Evolutionary conservation across 2,888 invertebrate species (phyloP), one percentile per base, ranked within the genome.

Genomic region (Zaprionus bogoriensis): DNA sequence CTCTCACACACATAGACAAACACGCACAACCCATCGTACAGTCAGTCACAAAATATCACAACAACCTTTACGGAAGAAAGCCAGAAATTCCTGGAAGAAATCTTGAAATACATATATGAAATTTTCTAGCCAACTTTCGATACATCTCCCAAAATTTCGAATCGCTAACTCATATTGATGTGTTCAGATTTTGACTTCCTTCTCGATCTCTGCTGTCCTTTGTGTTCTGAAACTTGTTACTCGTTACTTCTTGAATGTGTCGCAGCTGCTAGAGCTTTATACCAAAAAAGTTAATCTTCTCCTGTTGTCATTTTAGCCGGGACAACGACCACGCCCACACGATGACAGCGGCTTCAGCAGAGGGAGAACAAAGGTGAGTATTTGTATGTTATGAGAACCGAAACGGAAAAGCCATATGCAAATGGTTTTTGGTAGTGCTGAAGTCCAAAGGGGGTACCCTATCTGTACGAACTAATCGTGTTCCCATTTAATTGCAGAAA

Each of bases 401-500:
- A 44, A 9, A 27, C 10, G 10, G 7, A 5, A 5, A 9, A 38
- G 9, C n/a, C 6, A 14, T 14, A 1, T n/a, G n/a, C n/a, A n/a
- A n/a, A n/a, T n/a, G n/a, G n/a, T n/a, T n/a, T n/a, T n/a, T n/a
- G n/a, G n/a, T n/a, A n/a, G n/a, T n/a, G n/a, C n/a, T n/a, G n/a
- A n/a, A n/a, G n/a, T n/a, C n/a, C n/a, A n/a, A n/a, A n/a, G n/a
- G n/a, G n/a, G n/a, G n/a, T 23, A 23, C 23, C 6, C 6, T 27
- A 27, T 23, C 6, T 7, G 27, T 6, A 27, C 10, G 9, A 9
- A 12, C 22, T 22, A 36, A 36, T 41, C 22, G 41, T 23, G 4
- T 42, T 47, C 10, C 20, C 27, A 32, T 30, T 17, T 20, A 74
- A 58, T 73, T 89, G 74, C 6, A 97, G 97, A 97, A 97, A 93